Base-by-base conservation (phyloP, 2,113 vertebrate genomes). In the Varanus salvator region DNA sequence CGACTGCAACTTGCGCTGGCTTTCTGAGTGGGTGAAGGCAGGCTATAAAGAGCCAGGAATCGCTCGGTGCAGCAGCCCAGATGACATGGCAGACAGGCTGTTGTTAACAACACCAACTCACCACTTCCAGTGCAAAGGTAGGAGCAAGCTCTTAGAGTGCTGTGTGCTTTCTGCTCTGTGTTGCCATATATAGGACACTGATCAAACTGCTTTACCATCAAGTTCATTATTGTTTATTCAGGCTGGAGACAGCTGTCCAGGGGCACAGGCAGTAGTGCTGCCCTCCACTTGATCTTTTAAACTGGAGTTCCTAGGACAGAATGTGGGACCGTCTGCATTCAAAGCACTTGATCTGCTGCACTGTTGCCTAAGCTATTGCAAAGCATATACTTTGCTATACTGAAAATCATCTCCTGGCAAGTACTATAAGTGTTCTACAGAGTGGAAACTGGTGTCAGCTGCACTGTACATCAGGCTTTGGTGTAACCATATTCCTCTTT, bases 1-100 rank as follows among this genome's bases (percentile, higher is more conserved):
- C 52, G 99, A 99, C 92, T 99, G 99, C 93, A 97, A 97, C 92
- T 97, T 99, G 92, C 98, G 98, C 84, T 99, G 99, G 99, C 97
- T 99, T n/a, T 99, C 99, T 0, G 98, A 99, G 96, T 99, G 99
- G 99, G 98, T 99, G 77, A 99, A 99, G 93, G 98, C 98, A 0
- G 99, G 99, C 0, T 99, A 98, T 94, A 99, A 99, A 93, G 99
- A 99, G 93, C 99, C 99, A 0, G 99, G 99, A n/a, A 99, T 99
- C 4, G 99, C 99, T 71, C 98, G 99, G 80, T 99, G 99, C 93
- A 98, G 98, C 0, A 98, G 98, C 87, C 99, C 99, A 0, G 97
- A 98, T 0, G 94, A 98, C 95, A 99, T 99, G 99, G 97, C 97
- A 0, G 99, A 99, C 97, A 97, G 98, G 71, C 98, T 99, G 21